Evolutionary conservation across 1,140 invertebrate genomes (phyloP).

Genomic region (Littorina saxatilis): DNA sequence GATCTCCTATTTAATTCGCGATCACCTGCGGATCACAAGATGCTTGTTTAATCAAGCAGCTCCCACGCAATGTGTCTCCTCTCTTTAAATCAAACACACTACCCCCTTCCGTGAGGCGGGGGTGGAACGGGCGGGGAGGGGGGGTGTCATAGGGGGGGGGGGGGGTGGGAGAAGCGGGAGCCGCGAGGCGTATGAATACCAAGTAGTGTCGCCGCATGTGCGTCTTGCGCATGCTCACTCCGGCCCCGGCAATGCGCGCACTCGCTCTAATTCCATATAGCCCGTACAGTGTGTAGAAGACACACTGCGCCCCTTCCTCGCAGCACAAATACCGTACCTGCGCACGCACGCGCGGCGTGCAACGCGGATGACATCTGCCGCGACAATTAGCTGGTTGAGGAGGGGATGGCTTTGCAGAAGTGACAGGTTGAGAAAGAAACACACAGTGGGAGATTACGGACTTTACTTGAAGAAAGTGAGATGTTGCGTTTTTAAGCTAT

Average conservation of each 20-base stretch:
- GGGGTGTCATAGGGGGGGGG: no score
- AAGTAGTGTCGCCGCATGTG: neutral
- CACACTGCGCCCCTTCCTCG: no score
- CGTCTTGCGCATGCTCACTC: neutral
- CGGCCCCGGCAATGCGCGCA: no score
- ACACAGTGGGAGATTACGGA: no score
- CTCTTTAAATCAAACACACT: conserved; percentile 5
- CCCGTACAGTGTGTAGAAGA: neutral
- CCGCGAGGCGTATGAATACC: conserved; percentile 4
- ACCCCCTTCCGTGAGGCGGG: neutral
- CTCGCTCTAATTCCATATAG: no score
- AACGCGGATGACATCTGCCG: neutral
- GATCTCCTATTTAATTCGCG: no score
- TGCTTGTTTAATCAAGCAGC: neutral
- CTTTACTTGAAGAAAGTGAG: no score
- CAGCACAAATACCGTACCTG: neutral
- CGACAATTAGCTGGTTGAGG: neutral
- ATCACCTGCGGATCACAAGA: no score
- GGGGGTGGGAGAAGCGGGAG: no score
- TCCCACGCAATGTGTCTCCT: neutral
- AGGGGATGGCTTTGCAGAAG: neutral
- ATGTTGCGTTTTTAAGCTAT: no score
- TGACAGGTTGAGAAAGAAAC: neutral
- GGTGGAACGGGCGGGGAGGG: no score
- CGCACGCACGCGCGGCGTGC: neutral